phyloP scores from a whole-genome alignment of 2,797 vertebrate species.

The Vultur gryphus region DNA sequence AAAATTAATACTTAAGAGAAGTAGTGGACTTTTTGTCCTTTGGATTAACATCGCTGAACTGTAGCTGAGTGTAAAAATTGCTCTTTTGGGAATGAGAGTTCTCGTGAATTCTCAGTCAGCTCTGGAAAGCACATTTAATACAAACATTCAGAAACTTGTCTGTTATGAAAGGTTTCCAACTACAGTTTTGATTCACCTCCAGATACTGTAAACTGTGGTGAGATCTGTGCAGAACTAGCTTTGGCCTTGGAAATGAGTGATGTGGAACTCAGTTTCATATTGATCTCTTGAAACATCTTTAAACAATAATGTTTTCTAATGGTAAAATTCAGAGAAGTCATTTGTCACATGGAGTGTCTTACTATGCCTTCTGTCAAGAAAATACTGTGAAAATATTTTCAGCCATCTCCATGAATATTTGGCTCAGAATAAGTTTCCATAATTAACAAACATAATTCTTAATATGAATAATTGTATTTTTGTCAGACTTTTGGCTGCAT shows the following conservation, averaged over 20 bases:
- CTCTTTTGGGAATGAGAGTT: background rate
- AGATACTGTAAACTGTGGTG: background rate
- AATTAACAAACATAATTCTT: background rate
- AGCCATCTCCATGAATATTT: background rate
- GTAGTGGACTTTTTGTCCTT: background rate
- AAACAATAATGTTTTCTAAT: background rate
- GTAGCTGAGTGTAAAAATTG: background rate
- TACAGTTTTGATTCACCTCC: background rate
- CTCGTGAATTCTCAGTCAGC: background rate
- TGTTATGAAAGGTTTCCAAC: background rate
- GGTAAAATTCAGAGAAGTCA: background rate
- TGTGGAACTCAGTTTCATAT: background rate
- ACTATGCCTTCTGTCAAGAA: background rate
- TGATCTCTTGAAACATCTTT: background rate
- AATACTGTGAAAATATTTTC: background rate
- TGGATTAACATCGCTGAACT: background rate
- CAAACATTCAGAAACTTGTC: background rate
- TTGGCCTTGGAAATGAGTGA: background rate
- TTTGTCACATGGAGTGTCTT: background rate
- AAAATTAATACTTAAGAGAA: background rate
- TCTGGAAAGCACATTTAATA: background rate
- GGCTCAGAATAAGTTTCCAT: background rate
- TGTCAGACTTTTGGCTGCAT: background rate
- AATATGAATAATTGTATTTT: background rate
- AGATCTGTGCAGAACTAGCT: background rate